Conservation (phyloP, 2,888 invertebrate genomes). For the Amphipyra berbera region DNA sequence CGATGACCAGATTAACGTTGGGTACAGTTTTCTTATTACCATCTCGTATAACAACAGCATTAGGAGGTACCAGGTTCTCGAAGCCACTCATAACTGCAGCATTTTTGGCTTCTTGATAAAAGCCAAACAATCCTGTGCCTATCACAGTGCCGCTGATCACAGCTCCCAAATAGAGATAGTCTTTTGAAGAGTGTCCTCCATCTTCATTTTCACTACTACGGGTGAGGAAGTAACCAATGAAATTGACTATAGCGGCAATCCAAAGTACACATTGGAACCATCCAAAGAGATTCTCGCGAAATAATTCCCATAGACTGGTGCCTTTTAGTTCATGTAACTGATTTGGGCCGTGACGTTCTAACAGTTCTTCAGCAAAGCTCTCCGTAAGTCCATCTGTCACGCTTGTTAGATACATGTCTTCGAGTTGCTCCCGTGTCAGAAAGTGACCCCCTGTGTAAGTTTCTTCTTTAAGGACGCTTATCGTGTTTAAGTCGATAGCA, state of each 20-base stretch:
- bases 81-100: slow-evolving; percentile 96
- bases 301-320: slow-evolving; percentile 91
- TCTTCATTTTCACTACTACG: slow-evolving; percentile 41
- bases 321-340: slow-evolving; percentile 89
- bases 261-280: slow-evolving; percentile 93
- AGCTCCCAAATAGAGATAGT: slow-evolving; percentile 82
- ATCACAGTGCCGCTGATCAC: slow-evolving; percentile 80
- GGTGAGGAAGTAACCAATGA: slow-evolving; percentile 85
- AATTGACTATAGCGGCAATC: slow-evolving; percentile 91
- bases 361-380: slow-evolving; percentile 85
- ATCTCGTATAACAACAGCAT: slow-evolving; percentile 92
- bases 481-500: slow-evolving; percentile 62
- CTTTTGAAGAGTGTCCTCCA: slow-evolving; percentile 70
- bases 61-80: slow-evolving; percentile 94
- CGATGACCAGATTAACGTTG: slow-evolving; percentile 92
- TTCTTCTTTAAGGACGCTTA: slow-evolving; percentile 79
- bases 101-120: slow-evolving; percentile 91
- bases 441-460: slow-evolving; percentile 83
- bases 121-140: slow-evolving; percentile 89
- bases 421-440: slow-evolving; percentile 80
- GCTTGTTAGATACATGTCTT: slow-evolving; percentile 83
- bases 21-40: slow-evolving; percentile 90
- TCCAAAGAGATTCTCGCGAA: slow-evolving; percentile 92
- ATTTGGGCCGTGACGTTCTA: slow-evolving; percentile 91
- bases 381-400: slow-evolving; percentile 87